Conservation (phyloP, 2,113 vertebrate species). For the Menidia beryllina region DNA sequence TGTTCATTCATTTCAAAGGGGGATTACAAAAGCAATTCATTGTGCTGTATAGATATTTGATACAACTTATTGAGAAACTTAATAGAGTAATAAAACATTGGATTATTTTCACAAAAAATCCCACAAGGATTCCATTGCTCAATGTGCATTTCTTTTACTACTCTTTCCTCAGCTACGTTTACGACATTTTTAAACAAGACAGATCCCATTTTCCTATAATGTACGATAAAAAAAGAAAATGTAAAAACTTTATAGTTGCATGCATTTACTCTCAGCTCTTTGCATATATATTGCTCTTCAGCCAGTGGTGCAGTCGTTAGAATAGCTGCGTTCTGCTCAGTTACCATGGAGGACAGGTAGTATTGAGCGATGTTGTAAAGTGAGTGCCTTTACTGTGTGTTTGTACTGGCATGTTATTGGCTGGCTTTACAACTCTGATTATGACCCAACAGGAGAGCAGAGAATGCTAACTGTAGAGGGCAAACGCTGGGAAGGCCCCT, state of each 20-base stretch:
- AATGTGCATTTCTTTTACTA: conserved; percentile 67
- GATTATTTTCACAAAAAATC: conserved; percentile 41
- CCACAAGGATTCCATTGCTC: conserved; percentile 45
- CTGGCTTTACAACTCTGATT: conserved; percentile 65
- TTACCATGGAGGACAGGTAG: conserved; percentile 52
- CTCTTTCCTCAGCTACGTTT: conserved; percentile 46
- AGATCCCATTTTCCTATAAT: conserved; percentile 61
- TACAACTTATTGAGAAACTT: conserved; percentile 35
- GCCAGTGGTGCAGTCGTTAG: conserved; percentile 51
- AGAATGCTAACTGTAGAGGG: conserved; percentile 44
- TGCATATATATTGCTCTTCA: conserved; percentile 66
- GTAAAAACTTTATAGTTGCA: conserved; percentile 63
- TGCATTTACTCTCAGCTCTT: conserved; percentile 68
- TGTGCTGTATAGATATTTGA: conserved; percentile 31
- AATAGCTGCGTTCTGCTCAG: conserved; percentile 47
- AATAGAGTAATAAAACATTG: conserved; percentile 40
- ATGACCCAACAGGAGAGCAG: conserved; percentile 55
- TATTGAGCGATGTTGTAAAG: conserved; percentile 72
- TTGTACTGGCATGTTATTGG: conserved; percentile 76
- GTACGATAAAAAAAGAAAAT: conserved; percentile 60
- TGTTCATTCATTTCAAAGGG: neutral
- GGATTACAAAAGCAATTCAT: conserved; percentile 12
- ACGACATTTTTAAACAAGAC: conserved; percentile 70
- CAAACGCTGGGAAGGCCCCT: conserved; percentile 13
- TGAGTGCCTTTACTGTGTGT: conserved; percentile 69